phyloP scores from a whole-genome alignment of 2,797 vertebrate species.

The Salmo trutta region DNA sequence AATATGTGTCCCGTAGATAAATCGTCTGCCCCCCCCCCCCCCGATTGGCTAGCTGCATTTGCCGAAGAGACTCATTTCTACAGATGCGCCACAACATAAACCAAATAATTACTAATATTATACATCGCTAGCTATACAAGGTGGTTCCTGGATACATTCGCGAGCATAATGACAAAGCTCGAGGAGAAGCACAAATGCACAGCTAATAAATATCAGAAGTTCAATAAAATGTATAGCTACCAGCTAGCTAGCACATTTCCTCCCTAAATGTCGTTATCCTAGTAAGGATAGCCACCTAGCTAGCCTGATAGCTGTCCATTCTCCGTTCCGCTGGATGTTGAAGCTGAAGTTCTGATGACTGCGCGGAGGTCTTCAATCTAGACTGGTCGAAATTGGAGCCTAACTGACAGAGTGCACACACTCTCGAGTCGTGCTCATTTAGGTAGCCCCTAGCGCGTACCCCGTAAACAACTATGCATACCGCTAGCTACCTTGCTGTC shows the following conservation, averaged over 20 bases:
- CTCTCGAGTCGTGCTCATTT: slow-evolving; percentile 14
- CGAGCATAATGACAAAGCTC: background rate
- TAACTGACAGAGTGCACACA: background rate
- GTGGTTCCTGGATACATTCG: background rate
- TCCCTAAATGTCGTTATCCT: slow-evolving; percentile 7
- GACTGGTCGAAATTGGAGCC: background rate
- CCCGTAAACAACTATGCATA: slow-evolving; percentile 10
- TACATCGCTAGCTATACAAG: background rate
- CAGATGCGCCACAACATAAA: background rate
- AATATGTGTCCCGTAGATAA: too few relatives aligned
- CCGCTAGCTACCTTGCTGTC: slow-evolving; percentile 5
- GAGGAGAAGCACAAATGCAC: background rate
- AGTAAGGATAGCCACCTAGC: slow-evolving; percentile 14
- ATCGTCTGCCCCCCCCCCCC: too few relatives aligned
- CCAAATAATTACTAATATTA: background rate
- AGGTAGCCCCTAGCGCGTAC: slow-evolving; percentile 6
- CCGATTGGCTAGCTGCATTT: too few relatives aligned
- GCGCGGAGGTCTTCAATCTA: background rate
- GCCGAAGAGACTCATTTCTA: background rate
- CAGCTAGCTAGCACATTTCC: slow-evolving; percentile 35
- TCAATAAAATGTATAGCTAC: slow-evolving; percentile 11
- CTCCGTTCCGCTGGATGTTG: slow-evolving; percentile 6
- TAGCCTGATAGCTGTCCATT: slow-evolving; percentile 28
- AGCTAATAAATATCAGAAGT: background rate
- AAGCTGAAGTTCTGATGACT: slow-evolving; percentile 9